Evolutionary conservation across 2,113 vertebrate species (phyloP).

Genomic region (Sinocyclocheilus maitianheensis): DNA sequence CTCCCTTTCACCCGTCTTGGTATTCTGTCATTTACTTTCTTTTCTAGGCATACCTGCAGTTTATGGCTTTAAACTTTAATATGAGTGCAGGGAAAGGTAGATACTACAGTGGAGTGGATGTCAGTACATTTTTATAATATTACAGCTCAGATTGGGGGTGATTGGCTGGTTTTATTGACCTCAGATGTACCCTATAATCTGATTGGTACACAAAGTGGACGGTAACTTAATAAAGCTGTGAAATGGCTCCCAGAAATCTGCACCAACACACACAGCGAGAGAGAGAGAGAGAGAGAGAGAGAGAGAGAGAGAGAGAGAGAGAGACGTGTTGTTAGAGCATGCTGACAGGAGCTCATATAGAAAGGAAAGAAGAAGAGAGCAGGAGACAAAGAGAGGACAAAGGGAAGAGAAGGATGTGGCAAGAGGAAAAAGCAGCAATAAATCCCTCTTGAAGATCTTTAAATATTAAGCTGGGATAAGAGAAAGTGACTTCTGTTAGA

Average conservation of each 20-base stretch:
- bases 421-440: neutral
- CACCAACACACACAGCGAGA: neutral
- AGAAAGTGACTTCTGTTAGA: neutral
- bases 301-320: neutral
- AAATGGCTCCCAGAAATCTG: conserved; percentile 24
- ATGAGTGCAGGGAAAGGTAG: conserved; percentile 2
- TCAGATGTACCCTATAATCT: conserved; percentile 62
- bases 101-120: conserved; percentile 5
- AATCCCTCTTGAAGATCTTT: neutral
- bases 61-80: conserved; percentile 27
- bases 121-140: conserved; percentile 38
- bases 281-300: neutral
- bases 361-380: neutral
- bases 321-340: neutral
- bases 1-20: neutral
- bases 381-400: neutral
- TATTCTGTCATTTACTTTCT: neutral
- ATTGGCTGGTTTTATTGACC: conserved; percentile 52
- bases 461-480: no score
- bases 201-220: conserved; percentile 59
- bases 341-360: neutral
- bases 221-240: conserved; percentile 62
- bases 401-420: neutral
- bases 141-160: conserved; percentile 47
- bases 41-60: neutral